Conservation (phyloP, 2,113 vertebrate genomes). For the Illadopsis cleaveri region DNA sequence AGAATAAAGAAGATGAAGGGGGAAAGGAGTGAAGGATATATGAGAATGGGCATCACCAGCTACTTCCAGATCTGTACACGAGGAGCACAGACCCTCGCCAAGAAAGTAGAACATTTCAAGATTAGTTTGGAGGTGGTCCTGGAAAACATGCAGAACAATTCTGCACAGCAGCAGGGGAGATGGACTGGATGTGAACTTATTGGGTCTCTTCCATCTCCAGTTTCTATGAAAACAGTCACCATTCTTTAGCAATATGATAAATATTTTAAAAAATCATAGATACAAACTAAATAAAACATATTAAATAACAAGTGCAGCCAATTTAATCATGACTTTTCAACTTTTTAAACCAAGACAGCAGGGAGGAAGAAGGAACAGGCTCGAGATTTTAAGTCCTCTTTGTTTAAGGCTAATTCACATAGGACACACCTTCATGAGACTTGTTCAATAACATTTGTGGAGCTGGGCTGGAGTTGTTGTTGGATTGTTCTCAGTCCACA, state of each 20-base stretch:
- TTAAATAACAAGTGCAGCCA: conserved; percentile 67
- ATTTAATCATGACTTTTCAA: conserved; percentile 70
- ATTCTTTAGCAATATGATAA: conserved; percentile 67
- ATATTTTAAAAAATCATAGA: conserved; percentile 65
- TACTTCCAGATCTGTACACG: not conserved
- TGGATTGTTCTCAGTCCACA: conserved; percentile 60
- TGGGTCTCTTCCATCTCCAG: conserved; percentile 63
- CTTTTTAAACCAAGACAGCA: conserved; percentile 67
- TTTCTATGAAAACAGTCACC: conserved; percentile 65
- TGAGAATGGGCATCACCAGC: not conserved
- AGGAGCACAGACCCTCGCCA: not conserved
- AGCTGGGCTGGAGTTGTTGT: conserved; percentile 59
- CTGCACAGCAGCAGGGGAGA: conserved; percentile 51
- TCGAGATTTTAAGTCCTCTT: conserved; percentile 60
- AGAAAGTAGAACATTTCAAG: conserved; percentile 14
- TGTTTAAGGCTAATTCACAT: conserved; percentile 66
- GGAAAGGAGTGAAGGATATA: not conserved
- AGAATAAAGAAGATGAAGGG: not conserved
- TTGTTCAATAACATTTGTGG: conserved; percentile 70
- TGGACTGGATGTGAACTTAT: conserved; percentile 68
- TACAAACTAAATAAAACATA: conserved; percentile 69
- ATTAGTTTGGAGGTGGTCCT: conserved; percentile 28
- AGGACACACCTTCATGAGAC: conserved; percentile 69
- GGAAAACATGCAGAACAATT: conserved; percentile 52
- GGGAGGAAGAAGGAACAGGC: conserved; percentile 57